Conservation (phyloP, 2,113 vertebrate genomes). For the Aldabrachelys gigantea region DNA sequence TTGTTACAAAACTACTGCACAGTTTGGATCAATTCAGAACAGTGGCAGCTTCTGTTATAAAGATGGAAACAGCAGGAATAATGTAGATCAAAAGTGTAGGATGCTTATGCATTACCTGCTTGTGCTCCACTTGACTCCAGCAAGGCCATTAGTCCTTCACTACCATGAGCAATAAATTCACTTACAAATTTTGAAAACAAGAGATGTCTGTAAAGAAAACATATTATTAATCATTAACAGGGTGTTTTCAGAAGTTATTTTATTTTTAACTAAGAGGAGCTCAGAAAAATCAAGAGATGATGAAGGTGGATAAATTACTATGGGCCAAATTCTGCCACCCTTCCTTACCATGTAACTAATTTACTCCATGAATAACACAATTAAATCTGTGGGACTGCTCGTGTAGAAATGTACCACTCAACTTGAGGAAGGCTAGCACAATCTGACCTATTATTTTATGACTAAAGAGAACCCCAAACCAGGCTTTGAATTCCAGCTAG, state of each 20-base stretch:
- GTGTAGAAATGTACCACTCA: background rate
- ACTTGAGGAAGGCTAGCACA: background rate
- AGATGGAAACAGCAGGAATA: background rate
- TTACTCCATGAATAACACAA: background rate
- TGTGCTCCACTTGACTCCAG: background rate
- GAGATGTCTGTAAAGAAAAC: constrained; percentile 14
- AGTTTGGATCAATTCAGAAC: background rate
- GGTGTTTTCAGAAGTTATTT: background rate
- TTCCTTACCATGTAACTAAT: background rate
- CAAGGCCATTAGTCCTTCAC: background rate
- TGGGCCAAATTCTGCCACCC: background rate
- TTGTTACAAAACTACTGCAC: background rate
- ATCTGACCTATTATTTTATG: background rate
- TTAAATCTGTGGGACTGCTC: background rate
- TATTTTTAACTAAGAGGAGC: constrained; percentile 10
- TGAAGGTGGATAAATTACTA: background rate
- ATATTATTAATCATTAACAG: background rate
- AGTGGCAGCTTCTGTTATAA: background rate
- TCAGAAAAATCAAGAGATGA: background rate
- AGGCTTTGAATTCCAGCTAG: background rate
- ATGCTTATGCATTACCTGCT: background rate
- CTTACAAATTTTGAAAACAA: constrained; percentile 32
- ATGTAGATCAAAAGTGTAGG: background rate
- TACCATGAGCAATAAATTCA: constrained; percentile 6
- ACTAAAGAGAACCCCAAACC: background rate